These are phyloP conservation scores for Antedon bifida DNA, from an alignment of 35 echinoderm and acorn worm species.

Conservation along the genomic window DNA sequence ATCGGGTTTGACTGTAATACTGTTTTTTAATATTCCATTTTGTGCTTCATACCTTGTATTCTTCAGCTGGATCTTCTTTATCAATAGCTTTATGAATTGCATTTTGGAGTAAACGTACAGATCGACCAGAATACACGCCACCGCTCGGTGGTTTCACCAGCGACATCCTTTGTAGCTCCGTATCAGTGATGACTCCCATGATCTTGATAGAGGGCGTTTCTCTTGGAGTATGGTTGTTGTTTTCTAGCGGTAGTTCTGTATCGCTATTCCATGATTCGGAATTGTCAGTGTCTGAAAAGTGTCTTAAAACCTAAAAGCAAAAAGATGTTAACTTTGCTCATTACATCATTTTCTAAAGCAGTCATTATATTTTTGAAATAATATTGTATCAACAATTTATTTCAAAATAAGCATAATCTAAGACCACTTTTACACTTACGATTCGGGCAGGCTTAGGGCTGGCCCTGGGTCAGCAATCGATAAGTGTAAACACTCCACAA, in stretches of 20 bases:
- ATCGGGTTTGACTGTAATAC: no score
- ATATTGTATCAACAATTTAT: no score
- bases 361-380: no score
- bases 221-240: conserved; percentile 7
- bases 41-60: conserved; percentile 69
- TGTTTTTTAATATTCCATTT: not conserved
- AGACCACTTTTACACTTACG: no score
- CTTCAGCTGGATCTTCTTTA: conserved; percentile 79
- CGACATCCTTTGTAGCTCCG: conserved; percentile 30
- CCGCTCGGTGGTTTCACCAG: conserved; percentile 28
- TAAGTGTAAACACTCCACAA: no score
- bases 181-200: conserved; percentile 45
- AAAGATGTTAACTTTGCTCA: not conserved
- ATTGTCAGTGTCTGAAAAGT: conserved; percentile 11
- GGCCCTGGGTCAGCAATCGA: no score
- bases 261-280: conserved; percentile 54
- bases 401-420: no score
- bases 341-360: conserved; percentile 10
- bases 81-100: conserved; percentile 78
- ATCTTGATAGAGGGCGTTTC: conserved; percentile 32
- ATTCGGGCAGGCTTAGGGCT: no score
- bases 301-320: not conserved
- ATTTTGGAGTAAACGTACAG: conserved; percentile 29
- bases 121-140: conserved; percentile 57
- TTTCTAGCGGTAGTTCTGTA: conserved; percentile 31